These are phyloP conservation scores for Diorhabda carinulata DNA, from an alignment of 1,140 invertebrate species.

Conservation along the genomic window DNA sequence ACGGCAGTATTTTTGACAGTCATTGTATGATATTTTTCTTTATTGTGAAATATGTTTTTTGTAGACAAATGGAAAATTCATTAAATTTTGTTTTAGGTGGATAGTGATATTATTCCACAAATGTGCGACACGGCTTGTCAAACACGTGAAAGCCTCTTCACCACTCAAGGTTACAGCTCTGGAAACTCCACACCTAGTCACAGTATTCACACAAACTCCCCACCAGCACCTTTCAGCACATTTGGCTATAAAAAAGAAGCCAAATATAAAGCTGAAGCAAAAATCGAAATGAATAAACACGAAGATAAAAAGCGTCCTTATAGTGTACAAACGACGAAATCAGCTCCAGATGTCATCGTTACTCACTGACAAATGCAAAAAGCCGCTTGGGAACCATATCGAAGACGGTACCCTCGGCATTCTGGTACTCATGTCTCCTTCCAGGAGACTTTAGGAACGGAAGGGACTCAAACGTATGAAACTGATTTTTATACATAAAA, in stretches of 20 bases:
- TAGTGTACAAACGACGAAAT: constrained; percentile 75
- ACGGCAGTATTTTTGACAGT: too few relatives aligned
- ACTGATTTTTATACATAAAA: constrained; percentile 27
- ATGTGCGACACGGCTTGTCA: constrained; percentile 76
- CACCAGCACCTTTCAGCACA: constrained; percentile 47
- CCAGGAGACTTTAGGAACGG: constrained; percentile 8
- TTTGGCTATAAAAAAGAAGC: constrained; percentile 48
- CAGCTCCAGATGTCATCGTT: constrained; percentile 82
- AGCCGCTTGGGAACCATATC: constrained; percentile 57
- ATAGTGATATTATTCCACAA: constrained; percentile 55
- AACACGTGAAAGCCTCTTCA: constrained; percentile 71
- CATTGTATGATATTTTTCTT: not conserved
- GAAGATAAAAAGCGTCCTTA: constrained; percentile 43
- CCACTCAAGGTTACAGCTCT: constrained; percentile 46
- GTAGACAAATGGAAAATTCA: not conserved
- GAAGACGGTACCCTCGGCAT: constrained; percentile 54
- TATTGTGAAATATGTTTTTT: not conserved
- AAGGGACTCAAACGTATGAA: constrained; percentile 34
- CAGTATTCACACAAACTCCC: constrained; percentile 42
- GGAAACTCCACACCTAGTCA: constrained; percentile 43
- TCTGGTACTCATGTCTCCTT: constrained; percentile 26
- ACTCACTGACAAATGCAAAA: constrained; percentile 66
- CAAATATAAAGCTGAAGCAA: constrained; percentile 60
- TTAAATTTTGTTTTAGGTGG: constrained; percentile 20
- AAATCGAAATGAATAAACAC: constrained; percentile 55